Base-by-base conservation (phyloP, 2,888 invertebrate genomes). In the Ectemnius continuus region DNA sequence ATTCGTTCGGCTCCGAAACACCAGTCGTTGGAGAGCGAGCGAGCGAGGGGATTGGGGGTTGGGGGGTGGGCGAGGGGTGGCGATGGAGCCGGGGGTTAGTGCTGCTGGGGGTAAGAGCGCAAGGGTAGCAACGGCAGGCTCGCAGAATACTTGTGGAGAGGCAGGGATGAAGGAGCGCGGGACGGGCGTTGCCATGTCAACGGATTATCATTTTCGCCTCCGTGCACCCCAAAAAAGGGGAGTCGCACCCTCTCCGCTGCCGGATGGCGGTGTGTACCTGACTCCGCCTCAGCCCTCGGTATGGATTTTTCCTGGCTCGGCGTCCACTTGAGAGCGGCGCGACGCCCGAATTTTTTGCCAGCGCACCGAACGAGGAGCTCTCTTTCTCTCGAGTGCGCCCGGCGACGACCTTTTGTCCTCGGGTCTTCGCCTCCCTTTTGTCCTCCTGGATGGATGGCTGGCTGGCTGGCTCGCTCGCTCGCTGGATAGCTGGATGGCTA, bases 261-360 rank as follows among this genome's bases (percentile, higher is more conserved):
- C 36, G 36, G 36, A 36, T 36, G 36, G 36, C 36, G 36, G 36
- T 36, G 36, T 75, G 61, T 65, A 82, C 56, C 76, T 82, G 76
- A 76, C 82, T 70, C 82, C 81, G 80, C 81, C 82, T 76, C 71
- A 69, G 67, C 70, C 67, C 72, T 71, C 65, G 79, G 84, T 89
- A 89, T 88, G 85, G 89, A 88, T 89, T 88, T 89, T 88, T 86
- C 84, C 78, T 78, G 76, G 74, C 73, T 70, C 82, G 81, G 73
- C 79, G 82, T 83, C 84, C 87, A 87, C 88, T 88, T 82, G 84
- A 88, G 81, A 84, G 73, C 87, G 89, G 81, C 88, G 87, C 88
- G 88, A 87, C 88, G 87, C 87, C 88, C 84, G 87, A 89, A 87
- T 86, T 88, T 88, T 82, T 81, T 74, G 76, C 61, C 62, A 65